phyloP scores from a whole-genome alignment of 2,113 vertebrate species.

The Cyanoderma ruficeps region DNA sequence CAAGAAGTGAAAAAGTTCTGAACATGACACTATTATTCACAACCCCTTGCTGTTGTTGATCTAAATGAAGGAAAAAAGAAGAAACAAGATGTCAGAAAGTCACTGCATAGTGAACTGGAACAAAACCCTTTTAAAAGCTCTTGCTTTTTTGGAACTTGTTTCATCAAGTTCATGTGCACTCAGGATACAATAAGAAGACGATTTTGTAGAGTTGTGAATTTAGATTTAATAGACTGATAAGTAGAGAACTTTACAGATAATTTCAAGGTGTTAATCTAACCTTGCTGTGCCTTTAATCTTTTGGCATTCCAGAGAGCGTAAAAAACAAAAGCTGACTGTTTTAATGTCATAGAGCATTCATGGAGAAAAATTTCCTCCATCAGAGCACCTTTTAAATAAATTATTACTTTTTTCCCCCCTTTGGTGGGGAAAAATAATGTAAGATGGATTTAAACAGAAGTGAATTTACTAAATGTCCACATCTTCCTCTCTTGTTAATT shows the following conservation, averaged over 20 bases:
- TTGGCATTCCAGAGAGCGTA: neutral
- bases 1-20: neutral
- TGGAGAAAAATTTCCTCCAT: conserved; percentile 35
- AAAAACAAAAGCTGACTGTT: conserved; percentile 46
- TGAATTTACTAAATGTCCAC: conserved; percentile 43
- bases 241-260: conserved; percentile 25
- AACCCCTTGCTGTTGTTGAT: neutral
- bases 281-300: conserved; percentile 48
- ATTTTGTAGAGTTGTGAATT: conserved; percentile 10
- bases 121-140: neutral
- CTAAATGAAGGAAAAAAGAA: neutral
- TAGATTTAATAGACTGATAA: conserved; percentile 50
- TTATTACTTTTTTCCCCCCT: neutral
- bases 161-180: neutral
- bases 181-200: neutral
- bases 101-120: neutral
- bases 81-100: neutral
- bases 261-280: conserved; percentile 48
- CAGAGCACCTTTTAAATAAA: conserved; percentile 59
- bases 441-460: conserved; percentile 48
- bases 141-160: conserved; percentile 10
- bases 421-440: conserved; percentile 14
- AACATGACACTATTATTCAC: neutral
- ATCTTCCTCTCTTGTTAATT: conserved; percentile 54
- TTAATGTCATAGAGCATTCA: conserved; percentile 23